Base-by-base conservation (phyloP, 2,888 invertebrate species). In the Acanthacorydalis orientalis region DNA sequence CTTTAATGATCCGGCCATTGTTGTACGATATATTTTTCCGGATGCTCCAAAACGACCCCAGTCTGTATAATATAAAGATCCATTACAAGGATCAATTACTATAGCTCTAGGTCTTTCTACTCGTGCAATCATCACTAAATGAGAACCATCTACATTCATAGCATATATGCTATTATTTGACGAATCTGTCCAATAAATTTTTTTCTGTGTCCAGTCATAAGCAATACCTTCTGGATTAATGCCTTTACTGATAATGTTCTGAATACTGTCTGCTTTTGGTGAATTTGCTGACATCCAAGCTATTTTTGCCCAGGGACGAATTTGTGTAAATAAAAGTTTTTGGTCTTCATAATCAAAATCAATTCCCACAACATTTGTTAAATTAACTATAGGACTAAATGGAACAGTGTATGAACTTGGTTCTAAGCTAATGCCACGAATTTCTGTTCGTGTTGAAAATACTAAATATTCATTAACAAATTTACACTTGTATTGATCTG, bases 171-270 rank as follows among this genome's bases (percentile, higher is more conserved):
- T 88, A 57, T 89, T 90, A 56, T 93, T 92, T 0, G 87, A 84
- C 31, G 91, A 90, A 59, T 97, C 97, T 0, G 96, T 92, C 93
- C 95, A 98, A 64, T 96, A 97, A 35, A 98, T 79, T 64, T 95
- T 96, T 61, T 88, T 87, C 55, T 91, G 91, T 0, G 96, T 90
- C 97, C 97, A 98, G 61, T 98, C 97, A 60, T 93, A 92, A 0
- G 92, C 89, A 51, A 93, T 85, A 4, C 92, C 91, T 64, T 92
- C 91, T 0, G 92, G 91, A 64, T 90, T 91, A 47, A 91, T 88
- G 16, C 86, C 84, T 59, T 80, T 80, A 54, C 67, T 79, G 33
- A 87, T 74, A 1, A 89, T 77, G 48, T 77, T 79, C 42, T 76
- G 77, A 6, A 82, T 77, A 44, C 73, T 73, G 4, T 68, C 63